A percentile compares a stretch with the other conserved stretches of the same genome.
Evolutionary conservation across 2,888 invertebrate species (phyloP).

Genomic region (Drosophila testacea): DNA sequence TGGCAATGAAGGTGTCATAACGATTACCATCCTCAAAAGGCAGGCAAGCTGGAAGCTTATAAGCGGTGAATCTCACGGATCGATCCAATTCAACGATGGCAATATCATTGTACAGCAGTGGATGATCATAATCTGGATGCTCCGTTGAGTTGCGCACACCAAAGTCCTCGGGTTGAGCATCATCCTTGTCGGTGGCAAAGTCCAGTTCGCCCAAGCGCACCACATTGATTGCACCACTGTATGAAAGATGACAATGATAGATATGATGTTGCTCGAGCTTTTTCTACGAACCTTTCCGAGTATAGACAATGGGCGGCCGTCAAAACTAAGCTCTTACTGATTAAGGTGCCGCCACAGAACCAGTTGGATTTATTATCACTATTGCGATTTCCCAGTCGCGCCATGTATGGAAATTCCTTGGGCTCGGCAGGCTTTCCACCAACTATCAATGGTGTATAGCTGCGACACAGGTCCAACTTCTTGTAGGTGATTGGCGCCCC

Average conservation of each 20-base stretch:
- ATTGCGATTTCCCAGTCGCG: conserved; percentile 62
- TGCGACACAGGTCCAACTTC: conserved; percentile 61
- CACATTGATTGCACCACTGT: conserved; percentile 71
- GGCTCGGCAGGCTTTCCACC: conserved; percentile 73
- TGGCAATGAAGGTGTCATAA: conserved; percentile 81
- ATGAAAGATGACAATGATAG: neutral
- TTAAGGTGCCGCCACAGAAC: conserved; percentile 81
- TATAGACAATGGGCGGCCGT: conserved; percentile 70
- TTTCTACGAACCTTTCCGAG: conserved; percentile 29
- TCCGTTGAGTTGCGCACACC: conserved; percentile 68
- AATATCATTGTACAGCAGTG: conserved; percentile 86
- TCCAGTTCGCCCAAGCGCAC: conserved; percentile 82
- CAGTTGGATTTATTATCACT: conserved; percentile 50
- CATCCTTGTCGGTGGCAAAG: conserved; percentile 71
- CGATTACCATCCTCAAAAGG: conserved; percentile 64
- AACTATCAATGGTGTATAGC: conserved; percentile 85
- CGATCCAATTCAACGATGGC: conserved; percentile 85
- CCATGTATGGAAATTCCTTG: conserved; percentile 82
- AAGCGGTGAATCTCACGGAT: conserved; percentile 82
- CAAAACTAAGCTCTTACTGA: conserved; percentile 63
- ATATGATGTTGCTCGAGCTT: neutral
- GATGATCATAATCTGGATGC: conserved; percentile 84
- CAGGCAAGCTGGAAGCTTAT: conserved; percentile 86
- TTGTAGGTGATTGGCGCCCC: conserved; percentile 38
- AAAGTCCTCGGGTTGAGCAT: conserved; percentile 79